Conservation (phyloP, 2,888 invertebrate species). For the Dryocosmus kuriphilus region DNA sequence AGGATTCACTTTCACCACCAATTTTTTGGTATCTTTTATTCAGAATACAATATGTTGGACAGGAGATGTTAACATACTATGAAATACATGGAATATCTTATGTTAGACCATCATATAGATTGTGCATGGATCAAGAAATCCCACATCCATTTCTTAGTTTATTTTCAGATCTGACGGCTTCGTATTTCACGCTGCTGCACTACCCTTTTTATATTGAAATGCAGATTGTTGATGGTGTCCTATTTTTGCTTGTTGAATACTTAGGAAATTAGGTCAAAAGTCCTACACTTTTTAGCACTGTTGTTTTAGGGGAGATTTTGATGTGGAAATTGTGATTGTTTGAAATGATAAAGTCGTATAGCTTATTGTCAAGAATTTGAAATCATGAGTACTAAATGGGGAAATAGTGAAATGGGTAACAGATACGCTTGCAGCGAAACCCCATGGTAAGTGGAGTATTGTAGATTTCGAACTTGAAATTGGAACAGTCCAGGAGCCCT, state of each 20-base stretch:
- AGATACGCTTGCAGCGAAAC: background rate
- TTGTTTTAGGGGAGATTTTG: slow-evolving; percentile 19
- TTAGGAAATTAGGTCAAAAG: slow-evolving; percentile 3
- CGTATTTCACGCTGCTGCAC: background rate
- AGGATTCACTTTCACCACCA: slow-evolving; percentile 37
- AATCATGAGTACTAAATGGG: background rate
- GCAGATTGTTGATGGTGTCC: background rate
- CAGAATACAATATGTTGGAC: background rate
- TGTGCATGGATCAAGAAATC: background rate
- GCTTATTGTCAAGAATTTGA: background rate
- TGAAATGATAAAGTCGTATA: background rate
- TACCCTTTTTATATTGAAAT: background rate
- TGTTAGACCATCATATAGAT: background rate
- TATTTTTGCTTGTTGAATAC: background rate
- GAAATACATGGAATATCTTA: background rate
- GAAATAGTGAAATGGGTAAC: background rate
- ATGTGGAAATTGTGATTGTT: background rate
- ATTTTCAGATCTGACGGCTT: background rate
- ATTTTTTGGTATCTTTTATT: background rate
- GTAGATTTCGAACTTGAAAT: slow-evolving; percentile 23
- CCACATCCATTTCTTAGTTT: slow-evolving; percentile 9
- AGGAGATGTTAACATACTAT: background rate
- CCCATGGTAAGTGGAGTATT: slow-evolving; percentile 12
- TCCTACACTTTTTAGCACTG: background rate
- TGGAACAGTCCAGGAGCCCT: slow-evolving; percentile 34